Percentiles rank a stretch among this genome's conserved stretches.
Evolutionary conservation across 1,140 invertebrate genomes (phyloP).

Genomic region (Drosophila baimaii): DNA sequence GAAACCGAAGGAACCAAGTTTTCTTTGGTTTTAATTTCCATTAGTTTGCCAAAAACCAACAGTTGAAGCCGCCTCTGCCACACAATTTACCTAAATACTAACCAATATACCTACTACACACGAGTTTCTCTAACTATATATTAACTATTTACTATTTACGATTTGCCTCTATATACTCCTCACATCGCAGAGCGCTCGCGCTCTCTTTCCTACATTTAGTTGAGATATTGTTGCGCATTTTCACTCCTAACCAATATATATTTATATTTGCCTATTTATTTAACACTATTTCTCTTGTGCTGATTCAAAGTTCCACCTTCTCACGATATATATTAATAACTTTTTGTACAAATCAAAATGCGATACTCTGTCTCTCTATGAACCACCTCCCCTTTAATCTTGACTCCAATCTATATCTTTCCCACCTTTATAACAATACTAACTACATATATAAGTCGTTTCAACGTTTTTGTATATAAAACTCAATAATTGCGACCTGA

Average conservation of each 20-base stretch:
- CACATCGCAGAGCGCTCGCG: constrained; percentile 15
- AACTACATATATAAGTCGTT: constrained; percentile 38
- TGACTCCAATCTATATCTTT: constrained; percentile 19
- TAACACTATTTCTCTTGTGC: constrained; percentile 59
- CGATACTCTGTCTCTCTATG: constrained; percentile 47
- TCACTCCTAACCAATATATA: constrained; percentile 47
- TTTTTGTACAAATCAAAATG: constrained; percentile 50
- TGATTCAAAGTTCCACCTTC: constrained; percentile 51
- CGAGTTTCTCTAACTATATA: constrained; percentile 44
- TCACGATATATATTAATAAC: constrained; percentile 53
- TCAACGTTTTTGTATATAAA: constrained; percentile 75
- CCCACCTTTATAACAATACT: constrained; percentile 29
- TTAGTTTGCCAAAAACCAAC: constrained; percentile 47
- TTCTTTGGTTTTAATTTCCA: constrained; percentile 36
- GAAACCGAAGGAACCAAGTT: constrained; percentile 25
- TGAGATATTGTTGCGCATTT: constrained; percentile 55
- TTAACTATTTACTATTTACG: constrained; percentile 38
- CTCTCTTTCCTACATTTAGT: constrained; percentile 51
- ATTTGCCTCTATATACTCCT: constrained; percentile 49
- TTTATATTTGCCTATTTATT: constrained; percentile 42
- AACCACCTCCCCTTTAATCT: constrained; percentile 43
- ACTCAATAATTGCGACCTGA: constrained; percentile 20
- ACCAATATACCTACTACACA: constrained; percentile 31
- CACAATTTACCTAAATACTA: constrained; percentile 41
- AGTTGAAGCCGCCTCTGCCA: constrained; percentile 46